A percentile compares a stretch with the other conserved stretches of the same genome.
Conservation (phyloP, 1,140 invertebrate species). For the Cepaea nemoralis region DNA sequence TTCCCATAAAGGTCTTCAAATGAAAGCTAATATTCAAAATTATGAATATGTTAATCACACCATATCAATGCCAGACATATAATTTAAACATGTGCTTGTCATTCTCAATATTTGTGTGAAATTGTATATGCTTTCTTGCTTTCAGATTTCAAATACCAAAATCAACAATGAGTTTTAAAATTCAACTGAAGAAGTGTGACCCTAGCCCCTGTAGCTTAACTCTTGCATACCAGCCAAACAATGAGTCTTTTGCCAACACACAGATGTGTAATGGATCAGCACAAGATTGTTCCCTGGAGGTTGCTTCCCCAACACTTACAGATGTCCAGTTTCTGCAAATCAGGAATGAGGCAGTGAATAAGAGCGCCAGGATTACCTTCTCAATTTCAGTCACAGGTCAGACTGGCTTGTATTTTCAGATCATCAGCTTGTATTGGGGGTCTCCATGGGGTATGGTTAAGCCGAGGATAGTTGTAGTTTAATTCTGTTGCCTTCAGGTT, state of each 20-base stretch:
- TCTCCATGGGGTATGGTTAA: no score
- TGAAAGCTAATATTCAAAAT: no score
- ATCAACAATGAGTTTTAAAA: constrained; percentile 19
- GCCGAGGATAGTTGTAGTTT: no score
- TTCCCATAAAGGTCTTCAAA: no score
- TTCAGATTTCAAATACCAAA: constrained; percentile 8
- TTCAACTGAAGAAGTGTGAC: neutral
- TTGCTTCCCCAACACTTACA: neutral
- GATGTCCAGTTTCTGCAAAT: constrained; percentile 11
- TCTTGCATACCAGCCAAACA: neutral
- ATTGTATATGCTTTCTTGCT: neutral
- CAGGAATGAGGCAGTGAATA: neutral
- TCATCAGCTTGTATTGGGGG: no score
- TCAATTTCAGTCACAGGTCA: neutral
- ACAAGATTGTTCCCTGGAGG: neutral
- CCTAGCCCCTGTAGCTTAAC: neutral
- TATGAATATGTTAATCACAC: no score
- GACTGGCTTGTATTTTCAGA: no score
- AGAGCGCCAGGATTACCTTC: neutral
- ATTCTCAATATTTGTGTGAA: no score
- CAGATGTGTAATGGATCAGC: neutral
- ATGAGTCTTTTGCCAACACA: neutral
- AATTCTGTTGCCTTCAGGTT: no score
- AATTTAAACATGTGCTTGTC: no score
- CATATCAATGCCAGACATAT: no score